Base-by-base conservation (phyloP, 2,113 vertebrate species). In the Emberiza fucata region DNA sequence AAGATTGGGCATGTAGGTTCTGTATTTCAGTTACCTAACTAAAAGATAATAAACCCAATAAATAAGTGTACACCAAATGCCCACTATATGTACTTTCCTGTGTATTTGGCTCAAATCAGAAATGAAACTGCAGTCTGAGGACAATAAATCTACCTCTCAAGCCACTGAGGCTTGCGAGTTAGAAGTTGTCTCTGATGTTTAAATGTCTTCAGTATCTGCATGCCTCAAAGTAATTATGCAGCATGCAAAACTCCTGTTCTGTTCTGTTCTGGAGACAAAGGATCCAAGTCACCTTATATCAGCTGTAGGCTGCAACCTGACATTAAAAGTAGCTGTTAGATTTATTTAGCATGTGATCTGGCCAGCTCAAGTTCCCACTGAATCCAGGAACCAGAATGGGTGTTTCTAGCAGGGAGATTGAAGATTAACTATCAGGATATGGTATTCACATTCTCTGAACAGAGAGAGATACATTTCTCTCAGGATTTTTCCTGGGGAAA, bases 331-430 rank as follows among this genome's bases (percentile, higher is more conserved):
- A 81, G 19, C 29, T 20, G 2, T 2, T 10, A 44, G 15, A 31
- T 79, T 70, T 92, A 28, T 54, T 51, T 14, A 42, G 9, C 20
- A 21, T 2, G 20, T 56, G 11, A 27, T 40, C 37, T 64, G 25
- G 4, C 7, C 48, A 64, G 31, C 33, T 69, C 35, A 54, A 20
- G 6, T 47, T 86, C 27, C 11, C 23, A 42, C 1, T 9, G 25
- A 63, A 56, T 45, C 53, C 19, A 81, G 50, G 69, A 89, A 59
- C 6, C 14, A 72, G 25, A 64, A 23, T 45, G 19, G 6, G 2
- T 2, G 1, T 2, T 65, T 75, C 68, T 44, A 61, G 19, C 24
- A 16, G 0, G 0, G 4, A 7, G 6, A 8, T n/a, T 72, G 35
- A 69, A 47, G 17, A 39, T 68, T 50, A 64, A 14, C 17, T 54